phyloP scores from a whole-genome alignment of 2,888 invertebrate genomes.

The Apamea sordens region DNA sequence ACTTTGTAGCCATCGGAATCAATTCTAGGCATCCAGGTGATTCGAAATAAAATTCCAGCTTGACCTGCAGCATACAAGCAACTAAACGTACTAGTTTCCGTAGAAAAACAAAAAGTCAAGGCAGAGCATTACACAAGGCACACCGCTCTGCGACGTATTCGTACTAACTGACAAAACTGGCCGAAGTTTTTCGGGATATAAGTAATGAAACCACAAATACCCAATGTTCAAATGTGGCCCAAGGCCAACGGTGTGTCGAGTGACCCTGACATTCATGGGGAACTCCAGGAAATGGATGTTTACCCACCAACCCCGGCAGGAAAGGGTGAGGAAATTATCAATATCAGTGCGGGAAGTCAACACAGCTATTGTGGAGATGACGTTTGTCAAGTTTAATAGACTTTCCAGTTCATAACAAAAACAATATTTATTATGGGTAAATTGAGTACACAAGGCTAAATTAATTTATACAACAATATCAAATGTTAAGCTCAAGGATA shows the following conservation, averaged over 20 bases:
- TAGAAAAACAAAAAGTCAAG: conserved; percentile 22
- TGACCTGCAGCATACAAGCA: conserved; percentile 4
- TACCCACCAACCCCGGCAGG: conserved; percentile 51
- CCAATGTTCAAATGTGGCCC: conserved; percentile 42
- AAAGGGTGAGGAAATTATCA: conserved; percentile 45
- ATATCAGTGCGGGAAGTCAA: conserved; percentile 28
- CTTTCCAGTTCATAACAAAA: neutral
- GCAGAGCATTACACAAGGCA: conserved; percentile 23
- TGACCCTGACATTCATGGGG: conserved; percentile 67
- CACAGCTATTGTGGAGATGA: neutral
- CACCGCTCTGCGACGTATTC: conserved; percentile 42
- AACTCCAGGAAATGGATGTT: conserved; percentile 65
- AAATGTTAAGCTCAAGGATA: neutral
- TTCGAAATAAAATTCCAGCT: conserved; percentile 10
- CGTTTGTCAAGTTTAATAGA: neutral
- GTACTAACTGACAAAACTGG: conserved; percentile 11
- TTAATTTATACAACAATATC: conserved; percentile 24
- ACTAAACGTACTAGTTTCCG: neutral
- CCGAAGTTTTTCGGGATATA: conserved; percentile 28
- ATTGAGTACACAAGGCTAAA: neutral
- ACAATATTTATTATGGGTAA: neutral
- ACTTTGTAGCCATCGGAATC: neutral
- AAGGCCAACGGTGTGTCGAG: conserved; percentile 45
- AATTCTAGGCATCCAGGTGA: neutral
- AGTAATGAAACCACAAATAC: conserved; percentile 35